A percentile compares a stretch with the other conserved stretches of the same genome.
Conservation (phyloP, 1,140 invertebrate species). For the Diachasmimorpha longicaudata region DNA sequence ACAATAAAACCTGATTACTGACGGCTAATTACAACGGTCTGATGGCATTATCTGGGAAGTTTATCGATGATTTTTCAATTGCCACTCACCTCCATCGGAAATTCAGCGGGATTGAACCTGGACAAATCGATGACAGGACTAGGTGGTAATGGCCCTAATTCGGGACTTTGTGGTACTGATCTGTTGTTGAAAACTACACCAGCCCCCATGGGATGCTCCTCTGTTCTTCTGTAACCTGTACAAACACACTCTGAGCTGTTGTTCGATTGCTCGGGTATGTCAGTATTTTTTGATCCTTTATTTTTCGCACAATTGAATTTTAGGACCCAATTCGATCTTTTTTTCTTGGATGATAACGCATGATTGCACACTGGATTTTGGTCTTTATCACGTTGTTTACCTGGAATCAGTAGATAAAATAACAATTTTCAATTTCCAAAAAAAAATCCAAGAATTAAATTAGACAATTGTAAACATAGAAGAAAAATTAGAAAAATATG, state of each 20-base stretch:
- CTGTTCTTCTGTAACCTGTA: conserved; percentile 67
- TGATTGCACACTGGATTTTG: conserved; percentile 58
- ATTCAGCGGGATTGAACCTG: conserved; percentile 68
- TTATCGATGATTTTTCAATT: background rate
- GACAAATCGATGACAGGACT: conserved; percentile 67
- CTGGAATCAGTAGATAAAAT: background rate
- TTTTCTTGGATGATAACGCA: conserved; percentile 62
- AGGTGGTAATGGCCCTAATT: conserved; percentile 50
- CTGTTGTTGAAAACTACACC: conserved; percentile 62
- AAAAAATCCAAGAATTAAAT: too few relatives aligned
- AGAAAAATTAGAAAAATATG: too few relatives aligned
- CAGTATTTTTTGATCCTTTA: conserved; percentile 62
- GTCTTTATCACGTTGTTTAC: conserved; percentile 57
- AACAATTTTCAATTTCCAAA: background rate
- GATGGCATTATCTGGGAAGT: too few relatives aligned
- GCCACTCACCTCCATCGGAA: conserved; percentile 61
- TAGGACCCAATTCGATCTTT: conserved; percentile 68
- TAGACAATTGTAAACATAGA: background rate
- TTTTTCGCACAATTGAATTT: conserved; percentile 68
- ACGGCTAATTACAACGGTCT: too few relatives aligned
- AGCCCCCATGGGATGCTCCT: conserved; percentile 64
- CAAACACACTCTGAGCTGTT: conserved; percentile 67
- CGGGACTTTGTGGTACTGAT: conserved; percentile 52
- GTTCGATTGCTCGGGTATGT: conserved; percentile 59
- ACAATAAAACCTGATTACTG: too few relatives aligned